Percentiles rank a stretch among this genome's conserved stretches.
Evolutionary conservation across 2,888 invertebrate genomes (phyloP).

Genomic region (Acleris sparsana): DNA sequence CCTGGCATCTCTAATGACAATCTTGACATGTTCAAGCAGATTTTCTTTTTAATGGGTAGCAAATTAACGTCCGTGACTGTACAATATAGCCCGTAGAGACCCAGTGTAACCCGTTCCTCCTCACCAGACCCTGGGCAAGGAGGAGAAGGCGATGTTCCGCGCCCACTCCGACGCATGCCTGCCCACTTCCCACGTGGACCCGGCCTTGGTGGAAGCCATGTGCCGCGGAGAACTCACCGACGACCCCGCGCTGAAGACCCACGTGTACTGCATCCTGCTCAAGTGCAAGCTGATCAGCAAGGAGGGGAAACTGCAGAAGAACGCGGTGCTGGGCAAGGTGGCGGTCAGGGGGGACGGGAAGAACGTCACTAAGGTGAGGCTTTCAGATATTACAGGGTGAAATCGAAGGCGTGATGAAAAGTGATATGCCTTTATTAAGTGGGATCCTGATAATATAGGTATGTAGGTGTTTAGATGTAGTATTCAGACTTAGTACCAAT

Average conservation of each 20-base stretch:
- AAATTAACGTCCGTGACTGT: no score
- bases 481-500: no score
- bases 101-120: neutral
- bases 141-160: conserved; percentile 73
- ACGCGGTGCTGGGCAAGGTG: conserved; percentile 61
- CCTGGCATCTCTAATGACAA: no score
- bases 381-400: no score
- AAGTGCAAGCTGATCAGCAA: conserved; percentile 73
- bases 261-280: conserved; percentile 73
- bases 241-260: conserved; percentile 54
- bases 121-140: conserved; percentile 63
- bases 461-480: no score
- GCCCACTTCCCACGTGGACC: conserved; percentile 52
- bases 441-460: no score
- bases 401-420: no score
- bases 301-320: conserved; percentile 74
- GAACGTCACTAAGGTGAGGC: conserved; percentile 63
- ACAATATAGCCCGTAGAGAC: no score
- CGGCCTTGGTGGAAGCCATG: conserved; percentile 54
- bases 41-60: no score
- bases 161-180: conserved; percentile 70
- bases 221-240: conserved; percentile 55
- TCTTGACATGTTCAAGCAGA: no score
- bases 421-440: no score
- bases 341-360: conserved; percentile 52